Base-by-base conservation (phyloP, 1,140 invertebrate genomes). In the Anadara kagoshimensis region DNA sequence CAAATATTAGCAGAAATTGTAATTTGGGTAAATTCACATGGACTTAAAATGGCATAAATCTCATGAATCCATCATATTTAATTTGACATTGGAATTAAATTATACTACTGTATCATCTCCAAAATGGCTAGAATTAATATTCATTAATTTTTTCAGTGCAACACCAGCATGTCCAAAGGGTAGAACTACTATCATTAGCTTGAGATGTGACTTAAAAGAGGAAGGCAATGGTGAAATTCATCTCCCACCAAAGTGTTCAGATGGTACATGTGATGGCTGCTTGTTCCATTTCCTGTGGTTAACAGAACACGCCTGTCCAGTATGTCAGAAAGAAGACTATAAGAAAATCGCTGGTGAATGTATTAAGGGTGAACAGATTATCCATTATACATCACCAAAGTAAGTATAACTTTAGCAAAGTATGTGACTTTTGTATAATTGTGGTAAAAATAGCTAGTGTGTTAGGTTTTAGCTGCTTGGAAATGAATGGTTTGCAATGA, bases 251-350 rank as follows among this genome's bases (percentile, higher is more conserved):
- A 89, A 90, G 43, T 93, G 92, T 83, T 89, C 91, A 0, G 92
- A 93, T 85, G 92, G 91, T 5, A 93, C 92, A 2, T 93, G 92
- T 82, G 92, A 93, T 83, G 92, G 92, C 4, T 93, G 92, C 80
- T 90, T 89, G 59, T 93, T 92, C 78, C 92, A 93, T 80, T 91
- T 93, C 71, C 79, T 92, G 65, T 92, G 91, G 91, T 83, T 81
- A 68, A 89, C 86, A 45, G 63, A 76, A 22, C 89, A 89, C 45
- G 92, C 91, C 2, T 93, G 92, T 84, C 91, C 92, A 24, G 74
- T 90, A 18, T 93, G 92, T 82, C 62, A 75, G 8, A 85, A 85
- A 5, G 80, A 90, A 29, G 86, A 90, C 66, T 90, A 88, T 68
- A 53, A 79, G 18, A 86, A 91, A 29, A 90, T 93, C n/a, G 86